A percentile compares a stretch with the other conserved stretches of the same genome.
phyloP scores from a whole-genome alignment of 2,797 vertebrate genomes.

The Potorous gilbertii region DNA sequence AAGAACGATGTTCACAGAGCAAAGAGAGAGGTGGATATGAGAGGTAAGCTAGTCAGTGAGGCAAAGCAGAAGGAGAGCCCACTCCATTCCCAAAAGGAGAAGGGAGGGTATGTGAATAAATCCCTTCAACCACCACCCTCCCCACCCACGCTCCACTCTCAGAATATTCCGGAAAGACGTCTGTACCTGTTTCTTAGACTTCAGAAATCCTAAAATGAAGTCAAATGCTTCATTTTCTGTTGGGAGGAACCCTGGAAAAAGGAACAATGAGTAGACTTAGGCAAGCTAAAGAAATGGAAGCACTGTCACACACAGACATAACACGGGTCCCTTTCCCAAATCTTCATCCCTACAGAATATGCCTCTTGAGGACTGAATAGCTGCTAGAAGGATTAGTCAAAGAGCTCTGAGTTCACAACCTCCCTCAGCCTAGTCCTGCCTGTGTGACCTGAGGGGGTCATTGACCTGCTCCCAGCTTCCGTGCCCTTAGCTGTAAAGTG shows the following conservation, averaged over 20 bases:
- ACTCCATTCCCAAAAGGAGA: background rate
- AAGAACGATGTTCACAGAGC: background rate
- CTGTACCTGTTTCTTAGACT: conserved; percentile 58
- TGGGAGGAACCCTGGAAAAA: conserved; percentile 57
- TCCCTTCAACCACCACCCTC: background rate
- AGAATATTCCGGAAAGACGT: background rate
- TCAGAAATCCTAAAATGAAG: conserved; percentile 49
- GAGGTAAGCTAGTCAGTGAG: background rate
- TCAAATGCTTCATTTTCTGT: conserved; percentile 66
- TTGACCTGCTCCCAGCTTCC: background rate
- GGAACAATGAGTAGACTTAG: background rate
- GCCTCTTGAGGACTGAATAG: background rate
- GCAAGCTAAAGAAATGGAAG: background rate
- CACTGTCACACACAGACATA: background rate
- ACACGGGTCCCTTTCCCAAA: too few relatives aligned
- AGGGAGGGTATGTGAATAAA: background rate
- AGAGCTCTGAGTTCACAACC: background rate
- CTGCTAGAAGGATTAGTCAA: background rate
- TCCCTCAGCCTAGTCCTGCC: background rate
- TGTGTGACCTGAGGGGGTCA: background rate
- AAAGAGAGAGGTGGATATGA: background rate
- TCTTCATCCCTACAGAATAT: background rate
- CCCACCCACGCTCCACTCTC: background rate
- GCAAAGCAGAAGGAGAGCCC: background rate
- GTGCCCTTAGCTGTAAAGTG: background rate